Evolutionary conservation across 2,888 invertebrate genomes (phyloP).

Genomic region (Acanthopleura granulata): DNA sequence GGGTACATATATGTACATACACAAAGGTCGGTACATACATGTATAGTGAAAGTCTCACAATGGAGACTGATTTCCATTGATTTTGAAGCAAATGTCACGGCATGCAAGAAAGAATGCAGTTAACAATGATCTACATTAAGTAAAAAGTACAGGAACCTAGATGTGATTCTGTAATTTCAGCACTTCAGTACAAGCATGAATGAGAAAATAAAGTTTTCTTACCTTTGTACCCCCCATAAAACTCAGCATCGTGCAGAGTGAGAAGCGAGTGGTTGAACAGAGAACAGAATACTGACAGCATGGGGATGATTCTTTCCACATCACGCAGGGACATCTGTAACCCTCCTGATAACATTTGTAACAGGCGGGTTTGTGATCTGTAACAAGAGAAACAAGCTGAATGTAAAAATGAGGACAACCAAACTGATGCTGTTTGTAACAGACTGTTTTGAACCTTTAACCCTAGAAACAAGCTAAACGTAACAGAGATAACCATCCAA

Average conservation of each 20-base stretch:
- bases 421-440: constrained; percentile 76
- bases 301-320: constrained; percentile 80
- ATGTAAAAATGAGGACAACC: background rate
- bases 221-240: constrained; percentile 71
- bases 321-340: constrained; percentile 74
- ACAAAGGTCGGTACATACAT: too few species aligned
- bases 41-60: too few species aligned
- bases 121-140: too few species aligned
- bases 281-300: constrained; percentile 86
- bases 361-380: constrained; percentile 72
- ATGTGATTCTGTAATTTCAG: too few species aligned
- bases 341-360: constrained; percentile 80
- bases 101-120: too few species aligned
- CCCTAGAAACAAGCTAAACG: background rate
- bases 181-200: too few species aligned
- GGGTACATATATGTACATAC: too few species aligned
- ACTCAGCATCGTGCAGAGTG: constrained; percentile 89
- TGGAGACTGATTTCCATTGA: too few species aligned
- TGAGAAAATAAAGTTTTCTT: background rate
- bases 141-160: too few species aligned
- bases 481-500: background rate
- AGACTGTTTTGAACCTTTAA: constrained; percentile 72
- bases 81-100: too few species aligned
- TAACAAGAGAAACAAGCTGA: constrained; percentile 13
- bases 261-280: constrained; percentile 84